These are phyloP conservation scores for Drymodes brunneopygia DNA, from an alignment of 2,113 vertebrate genomes.

Conservation along the genomic window DNA sequence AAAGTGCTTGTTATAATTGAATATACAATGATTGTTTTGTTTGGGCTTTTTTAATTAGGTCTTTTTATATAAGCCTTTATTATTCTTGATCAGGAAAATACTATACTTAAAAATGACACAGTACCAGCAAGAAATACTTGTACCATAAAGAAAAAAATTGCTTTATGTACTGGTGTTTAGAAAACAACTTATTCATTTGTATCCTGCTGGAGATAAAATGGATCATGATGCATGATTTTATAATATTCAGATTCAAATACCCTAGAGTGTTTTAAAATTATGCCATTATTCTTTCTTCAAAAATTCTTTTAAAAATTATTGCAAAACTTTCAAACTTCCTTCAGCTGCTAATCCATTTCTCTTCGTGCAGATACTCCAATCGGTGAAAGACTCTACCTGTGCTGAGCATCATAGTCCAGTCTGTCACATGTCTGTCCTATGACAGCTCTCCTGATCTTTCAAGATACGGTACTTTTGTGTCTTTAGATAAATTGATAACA, in stretches of 20 bases:
- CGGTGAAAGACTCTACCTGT: not conserved
- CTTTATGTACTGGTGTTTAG: not conserved
- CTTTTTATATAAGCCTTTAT: not conserved
- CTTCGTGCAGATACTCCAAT: not conserved
- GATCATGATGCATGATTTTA: rapidly evolving
- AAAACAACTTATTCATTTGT: not conserved
- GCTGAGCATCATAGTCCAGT: not conserved
- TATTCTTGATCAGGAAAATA: not conserved
- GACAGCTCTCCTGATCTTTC: not conserved
- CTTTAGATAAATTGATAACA: not conserved
- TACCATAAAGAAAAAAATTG: not conserved
- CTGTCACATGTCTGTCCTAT: not conserved
- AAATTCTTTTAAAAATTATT: not conserved
- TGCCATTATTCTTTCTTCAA: not conserved
- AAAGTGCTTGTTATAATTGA: not conserved
- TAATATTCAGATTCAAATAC: not conserved
- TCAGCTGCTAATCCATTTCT: not conserved
- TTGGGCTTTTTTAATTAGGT: not conserved
- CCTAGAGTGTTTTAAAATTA: not conserved
- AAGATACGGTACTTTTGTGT: not conserved
- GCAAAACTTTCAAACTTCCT: not conserved
- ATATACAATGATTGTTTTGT: not conserved
- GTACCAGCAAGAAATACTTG: not conserved
- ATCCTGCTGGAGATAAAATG: not conserved
- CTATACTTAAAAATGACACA: not conserved